phyloP scores from a whole-genome alignment of 53 echinoderm and acorn worm species.

The Mesocentrotus franciscanus region DNA sequence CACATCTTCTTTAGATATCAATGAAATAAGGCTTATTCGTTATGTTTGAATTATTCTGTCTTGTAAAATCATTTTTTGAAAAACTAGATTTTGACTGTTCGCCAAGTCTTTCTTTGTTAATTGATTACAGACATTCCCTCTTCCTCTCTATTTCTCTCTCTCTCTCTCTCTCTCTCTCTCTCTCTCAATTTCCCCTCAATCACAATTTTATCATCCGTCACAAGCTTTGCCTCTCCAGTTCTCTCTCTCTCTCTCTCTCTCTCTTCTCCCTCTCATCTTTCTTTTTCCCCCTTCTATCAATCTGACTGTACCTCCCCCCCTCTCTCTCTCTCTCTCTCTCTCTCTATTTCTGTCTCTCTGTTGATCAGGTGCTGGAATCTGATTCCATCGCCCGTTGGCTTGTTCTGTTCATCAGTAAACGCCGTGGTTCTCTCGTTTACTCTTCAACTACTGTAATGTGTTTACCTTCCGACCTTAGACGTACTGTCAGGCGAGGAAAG shows the following conservation, averaged over 20 bases:
- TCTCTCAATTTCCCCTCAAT: too few relatives aligned
- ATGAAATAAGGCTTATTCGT: not conserved
- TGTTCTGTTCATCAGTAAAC: constrained; percentile 43
- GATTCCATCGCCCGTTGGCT: constrained; percentile 25
- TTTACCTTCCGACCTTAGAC: constrained; percentile 31
- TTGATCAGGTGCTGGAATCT: constrained; percentile 26
- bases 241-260: not conserved
- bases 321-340: not conserved
- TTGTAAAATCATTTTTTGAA: too few relatives aligned
- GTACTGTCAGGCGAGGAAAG: not conserved
- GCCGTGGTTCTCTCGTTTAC: constrained; percentile 28
- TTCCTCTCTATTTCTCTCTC: not conserved
- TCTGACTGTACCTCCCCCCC: not conserved
- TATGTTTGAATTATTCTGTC: too few relatives aligned
- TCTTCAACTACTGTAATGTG: constrained; percentile 23
- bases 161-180: not conserved
- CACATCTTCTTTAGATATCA: not conserved
- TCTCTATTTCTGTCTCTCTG: not conserved
- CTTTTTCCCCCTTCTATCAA: not conserved
- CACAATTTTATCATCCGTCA: too few relatives aligned
- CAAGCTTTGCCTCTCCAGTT: not conserved
- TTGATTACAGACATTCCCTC: not conserved
- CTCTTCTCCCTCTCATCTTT: not conserved
- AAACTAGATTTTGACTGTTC: too few relatives aligned
- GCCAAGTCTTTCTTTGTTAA: too few relatives aligned